phyloP scores from a whole-genome alignment of 2,113 vertebrate species.

The Eudyptes chrysolophus region DNA sequence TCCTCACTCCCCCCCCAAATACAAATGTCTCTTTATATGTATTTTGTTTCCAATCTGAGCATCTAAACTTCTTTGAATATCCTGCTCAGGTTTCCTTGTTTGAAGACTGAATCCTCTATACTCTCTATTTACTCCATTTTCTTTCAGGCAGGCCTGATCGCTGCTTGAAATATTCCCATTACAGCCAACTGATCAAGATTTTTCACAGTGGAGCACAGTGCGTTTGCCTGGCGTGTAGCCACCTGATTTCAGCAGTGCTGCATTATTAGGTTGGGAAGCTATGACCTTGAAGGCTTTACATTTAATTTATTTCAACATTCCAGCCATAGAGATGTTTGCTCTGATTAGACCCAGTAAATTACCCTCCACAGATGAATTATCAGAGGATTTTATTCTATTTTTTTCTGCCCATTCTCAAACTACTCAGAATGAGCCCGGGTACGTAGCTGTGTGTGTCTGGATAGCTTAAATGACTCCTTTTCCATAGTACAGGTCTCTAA shows the following conservation, averaged over 20 bases:
- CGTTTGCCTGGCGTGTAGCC: background rate
- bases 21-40: background rate
- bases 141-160: background rate
- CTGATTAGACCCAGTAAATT: conserved; percentile 56
- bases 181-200: conserved; percentile 19
- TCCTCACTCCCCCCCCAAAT: background rate
- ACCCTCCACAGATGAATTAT: conserved; percentile 22
- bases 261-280: conserved; percentile 47
- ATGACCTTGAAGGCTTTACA: conserved; percentile 51
- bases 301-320: conserved; percentile 53
- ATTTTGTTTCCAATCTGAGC: background rate
- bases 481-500: background rate
- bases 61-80: background rate
- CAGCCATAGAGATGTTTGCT: conserved; percentile 56
- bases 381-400: background rate
- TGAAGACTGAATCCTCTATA: background rate
- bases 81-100: background rate
- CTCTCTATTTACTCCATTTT: background rate
- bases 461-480: background rate
- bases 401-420: background rate
- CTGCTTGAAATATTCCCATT: background rate
- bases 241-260: background rate
- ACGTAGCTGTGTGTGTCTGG: background rate
- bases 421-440: background rate
- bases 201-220: background rate